Evolutionary conservation across 2,888 invertebrate genomes (phyloP), one percentile per base, ranked within the genome.

Genomic region (Lasioglossum pauxillum): DNA sequence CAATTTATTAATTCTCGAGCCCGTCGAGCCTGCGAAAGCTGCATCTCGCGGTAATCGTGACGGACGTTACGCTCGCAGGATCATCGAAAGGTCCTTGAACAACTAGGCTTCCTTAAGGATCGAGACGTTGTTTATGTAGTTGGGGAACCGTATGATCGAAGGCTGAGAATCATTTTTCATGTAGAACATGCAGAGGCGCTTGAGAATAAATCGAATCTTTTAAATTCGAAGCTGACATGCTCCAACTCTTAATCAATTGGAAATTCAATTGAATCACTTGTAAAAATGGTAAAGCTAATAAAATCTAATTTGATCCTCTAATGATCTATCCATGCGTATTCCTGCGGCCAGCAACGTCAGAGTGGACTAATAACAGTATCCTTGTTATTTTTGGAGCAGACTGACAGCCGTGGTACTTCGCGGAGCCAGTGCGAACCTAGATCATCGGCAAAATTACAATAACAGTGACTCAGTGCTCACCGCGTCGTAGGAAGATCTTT

Each of bases 1-100:
- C 57, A 49, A 82, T 82, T 82, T 76, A 82, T 67, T 27, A 64
- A 82, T 60, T 10, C 41, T 35, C 71, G 4, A 8, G n/a, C 1
- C 19, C 38, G 44, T 46, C 49, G 2, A 19, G 27, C 31, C 72
- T 35, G 31, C 46, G 35, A 64, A n/a, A 71, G 71, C 71, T 12
- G 71, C 23, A 23, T n/a, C 12, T n/a, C 71, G 23, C 12, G 23
- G n/a, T 71, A 41, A 71, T 41, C 71, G 23, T 10, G 67, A 69
- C 38, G 35, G 67, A 69, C 35, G 67, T 19, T 10, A 10, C 35
- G 67, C 8, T 35, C 67, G 35, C 67, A 35, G 19, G 23, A 38
- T 38, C 71, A n/a, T 12, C 41, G 23, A 38, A 41, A 38, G 71
- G 38, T 71, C 71, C 31, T 35, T 41, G 38, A 23, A 41, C 41